phyloP scores from a whole-genome alignment of 2,797 vertebrate genomes.

The Crocidura indochinensis region DNA sequence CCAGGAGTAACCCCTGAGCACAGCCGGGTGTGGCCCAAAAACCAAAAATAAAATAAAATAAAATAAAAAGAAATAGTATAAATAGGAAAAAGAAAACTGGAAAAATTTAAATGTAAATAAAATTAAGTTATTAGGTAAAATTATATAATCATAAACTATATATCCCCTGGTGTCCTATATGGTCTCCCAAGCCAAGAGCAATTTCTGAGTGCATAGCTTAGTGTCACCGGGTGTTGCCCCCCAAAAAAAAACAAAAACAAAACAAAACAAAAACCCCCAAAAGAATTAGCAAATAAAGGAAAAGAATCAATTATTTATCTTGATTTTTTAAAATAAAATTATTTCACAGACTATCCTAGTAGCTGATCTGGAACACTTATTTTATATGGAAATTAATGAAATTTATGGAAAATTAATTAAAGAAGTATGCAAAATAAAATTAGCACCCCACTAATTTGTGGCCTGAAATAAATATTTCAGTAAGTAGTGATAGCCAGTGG shows the following conservation, averaged over 20 bases:
- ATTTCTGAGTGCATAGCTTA: too few relatives aligned
- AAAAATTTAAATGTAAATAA: constrained; percentile 65
- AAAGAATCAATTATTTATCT: constrained; percentile 7
- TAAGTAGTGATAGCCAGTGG: not conserved
- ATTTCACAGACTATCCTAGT: not conserved
- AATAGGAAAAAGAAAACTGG: constrained; percentile 12
- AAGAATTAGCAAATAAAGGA: constrained; percentile 39
- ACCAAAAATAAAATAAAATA: too few relatives aligned
- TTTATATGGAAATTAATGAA: not conserved
- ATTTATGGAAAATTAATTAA: constrained; percentile 20
- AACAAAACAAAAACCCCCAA: too few relatives aligned
- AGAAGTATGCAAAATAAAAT: not conserved
- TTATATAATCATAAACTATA: constrained; percentile 33
- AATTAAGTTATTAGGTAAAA: constrained; percentile 40
- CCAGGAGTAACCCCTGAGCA: too few relatives aligned
- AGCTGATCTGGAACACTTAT: constrained; percentile 10
- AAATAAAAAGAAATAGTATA: too few relatives aligned
- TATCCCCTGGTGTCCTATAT: too few relatives aligned
- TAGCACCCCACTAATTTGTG: not conserved
- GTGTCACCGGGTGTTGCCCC: too few relatives aligned
- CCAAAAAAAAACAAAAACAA: too few relatives aligned
- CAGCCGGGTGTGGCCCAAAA: too few relatives aligned
- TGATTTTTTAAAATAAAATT: not conserved
- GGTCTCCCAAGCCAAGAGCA: too few relatives aligned
- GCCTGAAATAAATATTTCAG: not conserved